Conservation (phyloP, 2,113 vertebrate species). For the Urocynchramus pylzowi region DNA sequence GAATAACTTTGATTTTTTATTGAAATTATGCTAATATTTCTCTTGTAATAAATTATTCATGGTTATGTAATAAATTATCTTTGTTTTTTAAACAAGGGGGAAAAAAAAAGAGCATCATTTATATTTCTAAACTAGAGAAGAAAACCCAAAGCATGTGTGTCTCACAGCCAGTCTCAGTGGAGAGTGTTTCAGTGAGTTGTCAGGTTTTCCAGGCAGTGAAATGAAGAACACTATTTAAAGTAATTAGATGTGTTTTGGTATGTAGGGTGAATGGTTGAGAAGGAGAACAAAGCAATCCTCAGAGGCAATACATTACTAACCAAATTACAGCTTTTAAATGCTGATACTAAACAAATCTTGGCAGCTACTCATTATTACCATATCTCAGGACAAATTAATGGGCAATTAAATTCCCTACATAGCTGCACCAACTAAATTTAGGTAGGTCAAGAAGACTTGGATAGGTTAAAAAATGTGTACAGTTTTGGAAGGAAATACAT, state of each 20-base stretch:
- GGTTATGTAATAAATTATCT: background rate
- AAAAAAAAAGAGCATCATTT: background rate
- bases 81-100: background rate
- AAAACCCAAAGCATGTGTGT: background rate
- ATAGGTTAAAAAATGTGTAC: background rate
- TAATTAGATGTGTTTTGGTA: background rate
- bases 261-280: background rate
- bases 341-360: background rate
- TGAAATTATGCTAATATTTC: background rate
- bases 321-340: background rate
- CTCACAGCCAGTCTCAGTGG: background rate
- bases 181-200: background rate
- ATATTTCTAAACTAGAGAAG: background rate
- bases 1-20: background rate
- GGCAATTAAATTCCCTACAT: background rate
- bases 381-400: background rate
- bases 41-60: conserved; percentile 18
- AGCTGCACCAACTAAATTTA: background rate
- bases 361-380: background rate
- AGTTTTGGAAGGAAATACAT: background rate
- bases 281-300: background rate
- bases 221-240: background rate
- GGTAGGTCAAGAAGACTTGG: background rate
- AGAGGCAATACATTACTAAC: background rate
- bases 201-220: background rate